phyloP scores from a whole-genome alignment of 2,888 invertebrate genomes.

The Hypselothyrea guttata region DNA sequence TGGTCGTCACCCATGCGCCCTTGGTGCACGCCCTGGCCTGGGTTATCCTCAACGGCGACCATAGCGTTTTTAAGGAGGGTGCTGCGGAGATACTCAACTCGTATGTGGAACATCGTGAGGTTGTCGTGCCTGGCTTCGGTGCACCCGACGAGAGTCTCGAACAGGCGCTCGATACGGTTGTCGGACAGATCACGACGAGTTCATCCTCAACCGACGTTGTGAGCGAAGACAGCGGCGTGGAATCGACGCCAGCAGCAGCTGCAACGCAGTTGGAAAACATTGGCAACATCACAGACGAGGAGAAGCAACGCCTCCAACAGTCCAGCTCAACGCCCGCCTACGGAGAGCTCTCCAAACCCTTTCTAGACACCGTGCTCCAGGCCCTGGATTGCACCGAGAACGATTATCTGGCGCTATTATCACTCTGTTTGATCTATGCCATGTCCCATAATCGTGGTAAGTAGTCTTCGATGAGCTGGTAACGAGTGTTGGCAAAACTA shows the following conservation, averaged over 20 bases:
- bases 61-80: conserved; percentile 87
- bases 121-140: conserved; percentile 85
- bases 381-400: conserved; percentile 95
- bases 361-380: conserved; percentile 93
- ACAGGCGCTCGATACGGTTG: conserved; percentile 86
- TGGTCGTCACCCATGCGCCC: conserved; percentile 95
- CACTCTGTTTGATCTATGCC: conserved; percentile 95
- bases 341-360: conserved; percentile 83
- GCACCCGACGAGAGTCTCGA: conserved; percentile 90
- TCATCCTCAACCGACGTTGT: conserved; percentile 53
- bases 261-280: conserved; percentile 36
- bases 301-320: conserved; percentile 87
- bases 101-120: conserved; percentile 85
- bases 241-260: conserved; percentile 51
- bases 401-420: conserved; percentile 96
- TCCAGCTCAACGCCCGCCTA: conserved; percentile 57
- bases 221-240: conserved; percentile 66
- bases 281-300: conserved; percentile 94
- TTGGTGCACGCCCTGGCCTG: conserved; percentile 95
- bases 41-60: conserved; percentile 92
- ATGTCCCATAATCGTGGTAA: conserved; percentile 96
- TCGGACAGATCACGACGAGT: conserved; percentile 56
- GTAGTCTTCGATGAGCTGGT: conserved; percentile 38
- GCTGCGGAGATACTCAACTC: conserved; percentile 87
- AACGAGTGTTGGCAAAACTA: no score